Percentiles rank a stretch among this genome's conserved stretches.
Conservation (phyloP, 2,888 invertebrate genomes). For the Hemaris fuciformis region DNA sequence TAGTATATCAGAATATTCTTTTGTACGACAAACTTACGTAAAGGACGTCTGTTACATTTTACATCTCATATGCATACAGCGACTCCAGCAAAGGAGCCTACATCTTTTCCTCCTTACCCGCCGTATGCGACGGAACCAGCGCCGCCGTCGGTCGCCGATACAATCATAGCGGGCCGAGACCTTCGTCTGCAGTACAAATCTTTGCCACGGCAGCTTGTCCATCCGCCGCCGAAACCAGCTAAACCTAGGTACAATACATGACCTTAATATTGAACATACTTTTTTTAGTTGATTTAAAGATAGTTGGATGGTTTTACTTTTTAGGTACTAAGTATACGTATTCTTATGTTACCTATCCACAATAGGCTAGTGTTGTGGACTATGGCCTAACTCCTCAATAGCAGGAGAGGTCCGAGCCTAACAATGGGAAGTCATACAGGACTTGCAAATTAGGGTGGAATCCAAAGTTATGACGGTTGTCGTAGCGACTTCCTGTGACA, state of each 20-base stretch:
- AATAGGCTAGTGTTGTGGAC: too few relatives aligned
- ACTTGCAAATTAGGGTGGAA: too few relatives aligned
- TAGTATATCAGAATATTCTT: too few relatives aligned
- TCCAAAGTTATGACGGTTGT: too few relatives aligned
- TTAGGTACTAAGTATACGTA: too few relatives aligned
- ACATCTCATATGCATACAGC: conserved; percentile 12
- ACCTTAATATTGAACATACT: background rate
- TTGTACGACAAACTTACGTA: too few relatives aligned
- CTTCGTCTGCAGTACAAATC: conserved; percentile 56
- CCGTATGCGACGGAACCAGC: conserved; percentile 52
- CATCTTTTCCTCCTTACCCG: conserved; percentile 61
- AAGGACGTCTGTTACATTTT: too few relatives aligned
- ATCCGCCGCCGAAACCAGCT: conserved; percentile 59
- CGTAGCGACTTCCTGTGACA: background rate
- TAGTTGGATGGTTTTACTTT: too few relatives aligned
- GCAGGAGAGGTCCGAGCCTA: too few relatives aligned
- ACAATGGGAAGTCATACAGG: too few relatives aligned
- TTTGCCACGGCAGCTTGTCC: conserved; percentile 38
- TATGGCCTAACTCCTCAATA: too few relatives aligned
- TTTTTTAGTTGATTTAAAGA: background rate
- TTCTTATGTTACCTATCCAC: too few relatives aligned
- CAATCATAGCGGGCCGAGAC: conserved; percentile 61
- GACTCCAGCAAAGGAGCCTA: conserved; percentile 18
- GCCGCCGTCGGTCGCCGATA: conserved; percentile 64
- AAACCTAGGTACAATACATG: conserved; percentile 51